phyloP scores from a whole-genome alignment of 2,797 vertebrate species.

The Arctocebus calabarensis region DNA sequence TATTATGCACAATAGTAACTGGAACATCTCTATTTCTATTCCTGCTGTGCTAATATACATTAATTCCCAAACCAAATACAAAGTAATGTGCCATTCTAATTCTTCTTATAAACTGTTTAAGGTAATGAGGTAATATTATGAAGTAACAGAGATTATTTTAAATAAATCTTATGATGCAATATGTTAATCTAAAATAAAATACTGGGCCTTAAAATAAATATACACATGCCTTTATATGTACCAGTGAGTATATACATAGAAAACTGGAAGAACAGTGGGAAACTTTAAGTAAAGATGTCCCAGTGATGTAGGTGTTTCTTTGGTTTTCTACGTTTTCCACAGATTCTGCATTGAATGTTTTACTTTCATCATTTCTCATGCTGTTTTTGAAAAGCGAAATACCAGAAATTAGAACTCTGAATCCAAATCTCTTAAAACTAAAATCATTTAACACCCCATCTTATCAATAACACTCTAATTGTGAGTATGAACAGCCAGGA shows the following conservation, averaged over 20 bases:
- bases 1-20: background rate
- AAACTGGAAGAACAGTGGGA: background rate
- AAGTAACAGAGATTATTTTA: background rate
- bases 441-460: background rate
- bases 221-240: background rate
- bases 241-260: background rate
- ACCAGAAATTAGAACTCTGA: background rate
- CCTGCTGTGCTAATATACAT: background rate
- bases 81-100: slow-evolving; percentile 12
- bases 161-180: background rate
- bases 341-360: background rate
- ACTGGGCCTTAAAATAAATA: background rate
- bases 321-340: background rate
- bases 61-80: slow-evolving; percentile 26
- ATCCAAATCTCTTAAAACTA: background rate
- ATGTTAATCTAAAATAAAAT: slow-evolving; percentile 6
- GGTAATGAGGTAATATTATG: background rate
- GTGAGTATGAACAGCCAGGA: background rate
- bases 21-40: background rate
- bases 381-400: slow-evolving; percentile 30
- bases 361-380: background rate
- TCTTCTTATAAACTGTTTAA: slow-evolving; percentile 20
- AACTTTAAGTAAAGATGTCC: background rate
- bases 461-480: background rate
- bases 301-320: background rate